Evolutionary conservation across 1,140 invertebrate genomes (phyloP), one percentile per base, ranked within the genome.

Genomic region (Euura saliciscinereae): DNA sequence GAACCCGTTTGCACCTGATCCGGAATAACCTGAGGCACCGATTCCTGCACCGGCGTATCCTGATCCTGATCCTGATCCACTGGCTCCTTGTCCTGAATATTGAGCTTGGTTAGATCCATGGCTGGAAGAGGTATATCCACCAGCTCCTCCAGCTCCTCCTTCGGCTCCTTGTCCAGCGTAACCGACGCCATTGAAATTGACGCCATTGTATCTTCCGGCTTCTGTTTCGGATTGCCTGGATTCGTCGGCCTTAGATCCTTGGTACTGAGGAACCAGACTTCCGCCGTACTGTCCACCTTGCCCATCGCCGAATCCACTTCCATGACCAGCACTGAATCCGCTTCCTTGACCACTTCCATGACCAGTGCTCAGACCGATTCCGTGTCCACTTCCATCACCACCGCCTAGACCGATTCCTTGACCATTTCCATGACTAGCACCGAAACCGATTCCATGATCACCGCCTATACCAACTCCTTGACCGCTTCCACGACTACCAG

Each of bases 91-190:
- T 13, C 44, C 68, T 43, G 75, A 44, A 46, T 70, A 68, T 28
- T 28, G 28, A 28, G 28, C 28, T 28, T 28, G 28, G 28, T 28
- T 28, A 43, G 28, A 28, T 28, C 28, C 28, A 28, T 28, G 28
- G 28, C 28, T 28, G 28, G 28, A 28, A 28, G 28, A 28, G n/a
- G 43, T 11, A 59, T 42, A 43, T 44, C 70, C 51, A 64, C 51
- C 72, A 70, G 1, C 44, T 11, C 72, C 71, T 51, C 44, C 71
- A 70, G 74, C 67, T 69, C 74, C 74, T 28, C 28, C 28, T 28
- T 68, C 10, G 4, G 51, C 2, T 42, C 45, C 46, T 13, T n/a
- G 11, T 59, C 10, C 46, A 65, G 43, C 42, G 6, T 73, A 65
- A 13, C 72, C 68, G 6, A 28, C 28, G 28, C 28, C 28, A 28